Base-by-base conservation (phyloP, 1,140 invertebrate species). In the Papilio aristodemus region DNA sequence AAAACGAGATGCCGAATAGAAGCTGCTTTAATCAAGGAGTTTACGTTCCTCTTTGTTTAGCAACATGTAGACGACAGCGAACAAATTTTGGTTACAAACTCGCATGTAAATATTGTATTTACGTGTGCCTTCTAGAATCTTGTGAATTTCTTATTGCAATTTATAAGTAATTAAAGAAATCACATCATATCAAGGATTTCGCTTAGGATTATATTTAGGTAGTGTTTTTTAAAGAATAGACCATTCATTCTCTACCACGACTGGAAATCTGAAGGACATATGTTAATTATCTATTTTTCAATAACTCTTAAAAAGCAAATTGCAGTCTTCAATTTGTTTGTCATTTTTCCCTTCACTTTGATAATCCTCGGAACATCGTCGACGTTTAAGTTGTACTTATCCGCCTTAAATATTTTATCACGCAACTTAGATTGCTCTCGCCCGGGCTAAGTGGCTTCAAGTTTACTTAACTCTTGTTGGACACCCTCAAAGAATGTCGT, bases 361-460 rank as follows among this genome's bases (percentile, higher is more conserved):
- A 50, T 50, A 50, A 19, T 50, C 46, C 46, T 50, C 3, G 46
- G 46, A 17, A 50, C 46, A 19, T 50, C 19, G 46, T 50, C 46
- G 46, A 22, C 43, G 46, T 50, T 50, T 50, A 50, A 50, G 46
- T 50, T 50, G 46, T 50, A 50, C 46, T 50, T 22, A 50, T 50
- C 46, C 17, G 17, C 46, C 17, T 50, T 50, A 50, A 50, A 50
- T 50, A 50, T 50, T 50, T 50, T 50, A 50, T 50, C 17, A 50
- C 46, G 19, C 46, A 50, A 50, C 46, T 50, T 50, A 50, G 46
- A 50, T 50, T 50, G 19, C 46, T 50, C 46, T 50, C 46, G 22
- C 19, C 19, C 46, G 19, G 46, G 41, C 17, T 50, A 22, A 50
- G 46, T 50, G 46, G 46, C 46, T 50, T 22, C 22, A 9, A 50